Base-by-base conservation (phyloP, 2,113 vertebrate genomes). In the Trichechus manatus region DNA sequence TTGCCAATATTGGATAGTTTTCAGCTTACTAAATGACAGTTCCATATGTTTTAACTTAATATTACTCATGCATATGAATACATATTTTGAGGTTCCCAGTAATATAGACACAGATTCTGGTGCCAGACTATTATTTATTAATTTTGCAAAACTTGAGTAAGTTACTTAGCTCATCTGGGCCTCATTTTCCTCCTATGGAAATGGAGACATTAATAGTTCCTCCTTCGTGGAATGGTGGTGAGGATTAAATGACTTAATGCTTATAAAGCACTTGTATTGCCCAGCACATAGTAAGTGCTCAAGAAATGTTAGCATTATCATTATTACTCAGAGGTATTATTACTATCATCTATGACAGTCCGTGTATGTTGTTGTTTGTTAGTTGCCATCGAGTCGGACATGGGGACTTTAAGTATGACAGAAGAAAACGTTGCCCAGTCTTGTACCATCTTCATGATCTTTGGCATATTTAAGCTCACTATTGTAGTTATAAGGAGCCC, bases 141-240 rank as follows among this genome's bases (percentile, higher is more conserved):
- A 47, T 83, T 96, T 96, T 92, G 29, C 79, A 94, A 94, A 93
- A 83, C 29, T 77, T 31, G 29, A 36, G 59, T 82, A 50, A 89
- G 47, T 80, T 95, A 79, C 61, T 89, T 88, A 36, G 83, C 74
- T 68, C 36, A 66, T 33, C 42, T 81, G 44, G 89, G 81, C 15
- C 10, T 96, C 66, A 78, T 88, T 93, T 87, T 74, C 61, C 59
- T 89, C 87, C 36, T 42, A 50, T n/a, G 25, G 81, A 92, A 96
- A 94, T 93, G 27, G 36, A 90, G 20, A 89, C 68, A 82, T 61
- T 83, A 89, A 97, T 19, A 88, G 29, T 25, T 70, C 50, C 87
- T 87, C 39, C 47, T 88, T 90, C 44, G 29, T 64, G 36, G 15
- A 31, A n/a, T 50, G 59, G 33, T 29, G 19, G 1, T 39, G 64